Conservation (phyloP, 2,113 vertebrate species). For the Antennarius striatus region DNA sequence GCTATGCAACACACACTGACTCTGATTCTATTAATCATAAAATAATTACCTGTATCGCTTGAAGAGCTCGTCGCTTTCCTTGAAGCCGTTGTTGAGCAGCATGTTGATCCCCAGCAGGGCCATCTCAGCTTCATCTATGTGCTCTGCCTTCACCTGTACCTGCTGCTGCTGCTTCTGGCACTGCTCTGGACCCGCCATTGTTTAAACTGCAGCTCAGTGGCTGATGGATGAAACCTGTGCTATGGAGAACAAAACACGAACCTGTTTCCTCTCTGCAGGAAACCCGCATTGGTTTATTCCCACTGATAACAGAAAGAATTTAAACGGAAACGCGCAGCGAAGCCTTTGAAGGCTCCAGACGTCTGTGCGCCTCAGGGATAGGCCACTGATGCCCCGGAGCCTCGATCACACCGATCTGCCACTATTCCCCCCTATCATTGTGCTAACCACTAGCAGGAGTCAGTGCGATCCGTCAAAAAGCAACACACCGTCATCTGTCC, state of each 20-base stretch:
- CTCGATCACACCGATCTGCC: constrained; percentile 19
- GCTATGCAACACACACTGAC: too few relatives aligned
- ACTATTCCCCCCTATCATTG: not conserved
- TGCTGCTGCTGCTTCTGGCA: constrained; percentile 74
- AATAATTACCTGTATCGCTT: constrained; percentile 90
- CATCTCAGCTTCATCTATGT: constrained; percentile 91
- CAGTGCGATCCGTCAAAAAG: not conserved
- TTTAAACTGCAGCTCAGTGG: constrained; percentile 27
- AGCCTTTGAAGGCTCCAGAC: constrained; percentile 44
- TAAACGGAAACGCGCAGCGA: constrained; percentile 27
- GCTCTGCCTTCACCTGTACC: constrained; percentile 78
- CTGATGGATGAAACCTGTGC: constrained; percentile 15
- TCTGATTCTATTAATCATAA: too few relatives aligned
- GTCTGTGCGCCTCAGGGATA: constrained; percentile 42
- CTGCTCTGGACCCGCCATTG: constrained; percentile 83
- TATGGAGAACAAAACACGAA: constrained; percentile 3
- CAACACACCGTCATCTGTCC: not conserved
- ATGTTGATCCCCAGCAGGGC: constrained; percentile 96
- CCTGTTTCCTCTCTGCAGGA: constrained; percentile 20
- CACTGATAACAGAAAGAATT: constrained; percentile 8
- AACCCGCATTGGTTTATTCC: constrained; percentile 61
- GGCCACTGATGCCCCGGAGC: constrained; percentile 40
- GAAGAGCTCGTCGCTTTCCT: constrained; percentile 97
- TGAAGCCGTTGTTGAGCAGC: constrained; percentile 98
- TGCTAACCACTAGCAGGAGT: not conserved